phyloP scores from a whole-genome alignment of 2,113 vertebrate species.

The Sylvia atricapilla region DNA sequence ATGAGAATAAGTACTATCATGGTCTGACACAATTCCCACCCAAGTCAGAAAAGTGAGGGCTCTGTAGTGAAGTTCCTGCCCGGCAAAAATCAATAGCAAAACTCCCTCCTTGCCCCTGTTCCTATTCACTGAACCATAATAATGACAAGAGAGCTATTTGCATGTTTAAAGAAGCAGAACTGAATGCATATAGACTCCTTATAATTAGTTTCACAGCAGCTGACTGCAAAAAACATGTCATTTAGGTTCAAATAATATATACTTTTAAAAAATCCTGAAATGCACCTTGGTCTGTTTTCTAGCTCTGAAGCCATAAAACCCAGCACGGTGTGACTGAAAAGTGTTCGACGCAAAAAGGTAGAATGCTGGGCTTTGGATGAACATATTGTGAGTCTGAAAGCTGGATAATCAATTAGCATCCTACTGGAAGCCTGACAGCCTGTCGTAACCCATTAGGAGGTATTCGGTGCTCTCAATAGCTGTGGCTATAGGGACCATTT shows the following conservation, averaged over 20 bases:
- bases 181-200: conserved; percentile 29
- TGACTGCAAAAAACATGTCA: conserved; percentile 20
- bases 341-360: neutral
- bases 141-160: conserved; percentile 57
- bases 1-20: neutral
- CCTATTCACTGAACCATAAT: conserved; percentile 51
- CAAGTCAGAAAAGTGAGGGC: conserved; percentile 6
- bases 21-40: neutral
- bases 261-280: conserved; percentile 9
- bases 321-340: neutral
- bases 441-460: conserved; percentile 34
- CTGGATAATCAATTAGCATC: conserved; percentile 64
- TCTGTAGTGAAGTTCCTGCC: conserved; percentile 22
- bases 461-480: conserved; percentile 18
- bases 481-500: conserved; percentile 43
- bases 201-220: conserved; percentile 53
- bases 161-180: conserved; percentile 63
- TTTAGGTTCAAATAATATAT: conserved; percentile 42
- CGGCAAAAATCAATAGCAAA: conserved; percentile 39
- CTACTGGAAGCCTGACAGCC: conserved; percentile 45
- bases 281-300: neutral
- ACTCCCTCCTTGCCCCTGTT: conserved; percentile 33
- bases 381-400: conserved; percentile 45
- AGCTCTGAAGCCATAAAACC: neutral
- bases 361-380: conserved; percentile 29